Base-by-base conservation (phyloP, 2,888 invertebrate genomes). In the Eupsilia transversa region DNA sequence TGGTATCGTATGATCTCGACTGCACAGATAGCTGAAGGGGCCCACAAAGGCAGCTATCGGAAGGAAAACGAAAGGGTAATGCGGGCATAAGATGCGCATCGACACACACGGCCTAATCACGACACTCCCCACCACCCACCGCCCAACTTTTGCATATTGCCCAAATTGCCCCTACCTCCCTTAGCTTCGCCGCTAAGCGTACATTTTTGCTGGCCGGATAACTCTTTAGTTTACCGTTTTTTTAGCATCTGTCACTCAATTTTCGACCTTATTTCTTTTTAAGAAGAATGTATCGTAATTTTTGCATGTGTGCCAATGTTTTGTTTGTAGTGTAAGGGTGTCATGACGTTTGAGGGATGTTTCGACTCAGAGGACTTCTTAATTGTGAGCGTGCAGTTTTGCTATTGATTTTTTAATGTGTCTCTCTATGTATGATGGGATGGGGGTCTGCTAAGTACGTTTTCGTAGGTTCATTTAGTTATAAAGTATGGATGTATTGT, bases 31-130 rank as follows among this genome's bases (percentile, higher is more conserved):
- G 92, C 94, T 92, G 90, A 90, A 92, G 92, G 91, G 91, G 85
- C 88, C 88, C 87, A 95, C 96, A 96, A 96, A 96, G 95, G 96
- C 95, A 92, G 94, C 93, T 95, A 96, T 96, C 96, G 96, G 96
- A 96, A 96, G 96, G 95, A 96, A 94, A 94, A 92, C 95, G 95
- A 96, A 96, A 96, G 96, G 96, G 96, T 96, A 95, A 96, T 96
- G 95, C 96, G 96, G 96, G 96, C 95, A 94, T 95, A 96, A 96
- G 96, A 96, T 93, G 96, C 96, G 96, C 96, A 95, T 95, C 96
- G 96, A 91, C 96, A 95, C 96, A 96, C 96, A 96, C 96, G 94
- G 95, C 94, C 96, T 96, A 95, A 96, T 96, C 96, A 96, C 94
- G 92, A 90, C 90, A 87, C 90, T 68, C 81, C 88, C 87, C 90